phyloP scores from a whole-genome alignment of 2,888 invertebrate species.

The Subacronicta megacephala region DNA sequence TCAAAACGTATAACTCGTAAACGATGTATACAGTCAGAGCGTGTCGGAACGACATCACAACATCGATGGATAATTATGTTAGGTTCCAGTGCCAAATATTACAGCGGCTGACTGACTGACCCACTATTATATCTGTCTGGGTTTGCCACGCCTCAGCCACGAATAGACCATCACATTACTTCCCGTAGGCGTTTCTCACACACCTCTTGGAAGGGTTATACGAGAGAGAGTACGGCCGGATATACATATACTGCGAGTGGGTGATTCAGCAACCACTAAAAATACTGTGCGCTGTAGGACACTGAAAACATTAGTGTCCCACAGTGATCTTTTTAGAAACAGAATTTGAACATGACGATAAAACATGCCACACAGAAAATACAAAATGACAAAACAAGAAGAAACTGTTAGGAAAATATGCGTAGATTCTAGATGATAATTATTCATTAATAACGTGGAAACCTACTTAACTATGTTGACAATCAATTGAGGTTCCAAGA shows the following conservation, averaged over 20 bases:
- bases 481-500: slow-evolving; percentile 28
- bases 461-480: slow-evolving; percentile 21
- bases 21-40: slow-evolving; percentile 27
- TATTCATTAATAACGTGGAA: slow-evolving; percentile 15
- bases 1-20: slow-evolving; percentile 25
- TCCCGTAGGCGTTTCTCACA: not conserved
- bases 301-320: too few relatives aligned
- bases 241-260: too few relatives aligned
- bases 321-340: too few relatives aligned
- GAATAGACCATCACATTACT: slow-evolving; percentile 27
- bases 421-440: not conserved
- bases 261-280: too few relatives aligned
- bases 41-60: slow-evolving; percentile 27
- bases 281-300: too few relatives aligned
- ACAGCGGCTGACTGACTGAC: slow-evolving; percentile 47
- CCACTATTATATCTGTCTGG: slow-evolving; percentile 37
- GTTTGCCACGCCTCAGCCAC: slow-evolving; percentile 11
- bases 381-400: too few relatives aligned
- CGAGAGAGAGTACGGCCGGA: too few relatives aligned
- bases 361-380: too few relatives aligned
- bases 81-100: slow-evolving; percentile 42
- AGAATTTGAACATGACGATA: too few relatives aligned
- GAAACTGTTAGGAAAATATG: not conserved
- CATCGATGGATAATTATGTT: slow-evolving; percentile 31
- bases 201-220: not conserved